Base-by-base conservation (phyloP, 2,888 invertebrate genomes). In the Mesoligia furuncula region DNA sequence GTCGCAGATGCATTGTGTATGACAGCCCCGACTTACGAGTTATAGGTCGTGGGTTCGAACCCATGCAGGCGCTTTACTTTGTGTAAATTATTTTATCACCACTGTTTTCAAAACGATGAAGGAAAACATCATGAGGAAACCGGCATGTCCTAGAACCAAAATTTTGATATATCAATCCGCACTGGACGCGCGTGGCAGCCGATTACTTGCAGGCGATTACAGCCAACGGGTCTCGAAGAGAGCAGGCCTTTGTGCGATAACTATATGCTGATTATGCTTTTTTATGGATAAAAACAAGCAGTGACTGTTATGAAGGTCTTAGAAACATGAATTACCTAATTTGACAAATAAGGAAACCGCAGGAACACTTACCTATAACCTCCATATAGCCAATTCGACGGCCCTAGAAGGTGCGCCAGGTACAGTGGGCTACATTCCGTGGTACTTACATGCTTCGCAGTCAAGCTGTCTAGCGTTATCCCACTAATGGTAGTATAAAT, bases 401-500 rank as follows among this genome's bases (percentile, higher is more conserved):
- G 9, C 24, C 15, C 6, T 24, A 36, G 62, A 70, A 42, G 36
- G 27, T 64, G 54, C 13, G 1, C 27, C 81, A 59, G 7, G 13
- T 13, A 72, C 17, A 45, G n/a, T n/a, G n/a, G n/a, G n/a, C n/a
- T 67, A 71, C 17, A 39, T 67, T 17, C 8, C 27, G 15, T 42
- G 27, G 61, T 65, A 51, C 45, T 54, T 15, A 70, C 36, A 36
- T 36, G 20, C 6, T 31, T 65, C 31, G 45, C 24, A 73, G 45
- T n/a, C 51, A 13, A 11, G 36, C 36, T 65, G 81, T 81, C 81
- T 73, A 72, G 76, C 24, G 48, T 51, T 72, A 61, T 65, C 48
- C 17, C 27, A 48, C 69, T 76, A 76, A 80, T 64, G 51, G 64
- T 42, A 85, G 36, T 66, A 48, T 81, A 80, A 69, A 80, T 65